Percentiles rank a stretch among this genome's conserved stretches.
These are phyloP conservation scores for Nasonia oneida DNA, from an alignment of 2,888 invertebrate genomes.

Conservation along the genomic window DNA sequence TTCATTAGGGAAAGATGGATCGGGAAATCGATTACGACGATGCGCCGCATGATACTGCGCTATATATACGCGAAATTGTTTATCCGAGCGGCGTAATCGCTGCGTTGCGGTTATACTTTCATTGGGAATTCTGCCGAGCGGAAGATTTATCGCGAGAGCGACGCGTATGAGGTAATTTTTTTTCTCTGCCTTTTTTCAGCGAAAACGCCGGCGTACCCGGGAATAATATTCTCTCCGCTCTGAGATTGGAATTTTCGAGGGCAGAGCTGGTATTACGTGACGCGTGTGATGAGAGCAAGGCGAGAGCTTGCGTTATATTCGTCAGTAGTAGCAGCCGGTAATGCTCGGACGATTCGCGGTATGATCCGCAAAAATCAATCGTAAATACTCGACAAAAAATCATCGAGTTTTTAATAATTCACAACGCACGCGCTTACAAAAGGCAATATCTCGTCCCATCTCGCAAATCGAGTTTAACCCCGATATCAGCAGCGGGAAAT, in stretches of 20 bases:
- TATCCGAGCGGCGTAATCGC: constrained; percentile 53
- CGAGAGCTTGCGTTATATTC: background rate
- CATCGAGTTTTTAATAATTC: constrained; percentile 31
- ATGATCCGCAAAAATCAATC: background rate
- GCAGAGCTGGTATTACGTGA: background rate
- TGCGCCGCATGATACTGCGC: background rate
- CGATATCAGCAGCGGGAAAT: background rate
- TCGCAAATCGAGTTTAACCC: constrained; percentile 40
- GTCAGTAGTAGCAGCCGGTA: background rate
- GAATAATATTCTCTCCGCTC: constrained; percentile 9
- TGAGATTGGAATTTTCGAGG: constrained; percentile 41
- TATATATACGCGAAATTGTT: constrained; percentile 45
- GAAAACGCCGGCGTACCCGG: background rate
- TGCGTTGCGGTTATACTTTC: constrained; percentile 53
- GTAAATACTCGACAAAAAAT: background rate
- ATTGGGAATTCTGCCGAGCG: constrained; percentile 30
- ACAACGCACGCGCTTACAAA: background rate
- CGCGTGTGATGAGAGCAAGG: background rate
- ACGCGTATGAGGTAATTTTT: background rate
- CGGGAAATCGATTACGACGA: constrained; percentile 55
- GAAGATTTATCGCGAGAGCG: constrained; percentile 50
- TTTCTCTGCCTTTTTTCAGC: background rate
- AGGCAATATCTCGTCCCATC: constrained; percentile 19
- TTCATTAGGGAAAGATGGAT: constrained; percentile 61
- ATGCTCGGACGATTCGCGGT: background rate